A percentile compares a stretch with the other conserved stretches of the same genome.
Evolutionary conservation across 1,140 invertebrate genomes (phyloP).

Genomic region (Colletes latitarsis): DNA sequence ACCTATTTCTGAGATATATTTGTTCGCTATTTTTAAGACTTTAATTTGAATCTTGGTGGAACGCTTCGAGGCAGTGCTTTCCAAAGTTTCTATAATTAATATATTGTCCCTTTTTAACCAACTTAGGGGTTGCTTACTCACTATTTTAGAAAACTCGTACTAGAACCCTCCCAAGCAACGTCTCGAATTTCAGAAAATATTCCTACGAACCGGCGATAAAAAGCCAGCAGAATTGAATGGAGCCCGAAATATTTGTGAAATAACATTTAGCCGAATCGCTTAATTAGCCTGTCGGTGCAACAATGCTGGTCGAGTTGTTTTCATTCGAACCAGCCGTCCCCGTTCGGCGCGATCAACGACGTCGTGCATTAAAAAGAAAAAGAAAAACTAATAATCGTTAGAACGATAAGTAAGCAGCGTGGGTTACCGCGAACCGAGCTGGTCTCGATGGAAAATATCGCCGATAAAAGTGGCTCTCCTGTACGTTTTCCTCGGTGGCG

Average conservation of each 20-base stretch:
- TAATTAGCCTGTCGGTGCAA: background rate
- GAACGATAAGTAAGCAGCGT: background rate
- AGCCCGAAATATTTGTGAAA: background rate
- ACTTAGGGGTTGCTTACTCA: no score
- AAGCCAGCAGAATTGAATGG: background rate
- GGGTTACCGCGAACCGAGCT: background rate
- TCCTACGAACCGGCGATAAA: no score
- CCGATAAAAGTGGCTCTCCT: conserved; percentile 6
- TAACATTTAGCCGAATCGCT: background rate
- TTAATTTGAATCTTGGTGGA: no score
- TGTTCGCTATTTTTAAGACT: no score
- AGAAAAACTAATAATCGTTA: background rate
- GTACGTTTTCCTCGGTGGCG: background rate
- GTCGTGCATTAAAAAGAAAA: background rate
- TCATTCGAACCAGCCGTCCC: no score
- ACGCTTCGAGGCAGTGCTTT: no score
- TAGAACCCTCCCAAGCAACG: no score
- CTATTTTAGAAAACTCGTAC: no score
- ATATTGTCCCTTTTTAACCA: no score
- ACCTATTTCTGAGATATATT: no score
- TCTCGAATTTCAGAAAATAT: no score
- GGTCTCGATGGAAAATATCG: conserved; percentile 12
- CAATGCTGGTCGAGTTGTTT: background rate
- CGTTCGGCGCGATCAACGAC: background rate
- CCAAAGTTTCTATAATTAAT: no score